These are phyloP conservation scores for Mionectes olivaceus DNA, from an alignment of 2,797 vertebrate species.

Conservation along the genomic window DNA sequence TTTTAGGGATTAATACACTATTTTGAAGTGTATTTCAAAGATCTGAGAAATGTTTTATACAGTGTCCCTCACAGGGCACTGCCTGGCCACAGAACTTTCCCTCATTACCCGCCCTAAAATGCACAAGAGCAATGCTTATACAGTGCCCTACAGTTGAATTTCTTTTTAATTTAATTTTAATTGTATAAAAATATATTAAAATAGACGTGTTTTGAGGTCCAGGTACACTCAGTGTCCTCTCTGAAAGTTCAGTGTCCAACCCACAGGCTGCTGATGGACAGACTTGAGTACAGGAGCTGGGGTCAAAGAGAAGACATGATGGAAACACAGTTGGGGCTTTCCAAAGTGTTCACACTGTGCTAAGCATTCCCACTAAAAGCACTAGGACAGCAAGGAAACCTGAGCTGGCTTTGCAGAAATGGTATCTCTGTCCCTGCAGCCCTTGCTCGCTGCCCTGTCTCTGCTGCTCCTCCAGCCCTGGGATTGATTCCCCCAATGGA, in stretches of 20 bases:
- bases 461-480: background rate
- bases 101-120: background rate
- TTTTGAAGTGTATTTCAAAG: background rate
- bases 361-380: background rate
- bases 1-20: fast-evolving
- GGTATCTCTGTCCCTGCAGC: background rate
- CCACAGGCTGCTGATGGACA: background rate
- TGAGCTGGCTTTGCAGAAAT: background rate
- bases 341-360: background rate
- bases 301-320: background rate
- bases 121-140: background rate
- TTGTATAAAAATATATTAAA: too few relatives aligned
- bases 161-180: background rate
- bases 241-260: background rate
- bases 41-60: background rate
- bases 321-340: background rate
- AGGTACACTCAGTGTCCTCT: background rate
- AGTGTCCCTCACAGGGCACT: background rate
- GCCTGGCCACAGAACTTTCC: background rate
- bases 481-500: background rate
- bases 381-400: background rate
- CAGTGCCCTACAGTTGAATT: background rate
- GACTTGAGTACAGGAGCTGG: background rate
- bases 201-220: background rate
- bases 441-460: background rate